Evolutionary conservation across 2,888 invertebrate species (phyloP), one percentile per base, ranked within the genome.

Genomic region (Drosophila bunnanda): DNA sequence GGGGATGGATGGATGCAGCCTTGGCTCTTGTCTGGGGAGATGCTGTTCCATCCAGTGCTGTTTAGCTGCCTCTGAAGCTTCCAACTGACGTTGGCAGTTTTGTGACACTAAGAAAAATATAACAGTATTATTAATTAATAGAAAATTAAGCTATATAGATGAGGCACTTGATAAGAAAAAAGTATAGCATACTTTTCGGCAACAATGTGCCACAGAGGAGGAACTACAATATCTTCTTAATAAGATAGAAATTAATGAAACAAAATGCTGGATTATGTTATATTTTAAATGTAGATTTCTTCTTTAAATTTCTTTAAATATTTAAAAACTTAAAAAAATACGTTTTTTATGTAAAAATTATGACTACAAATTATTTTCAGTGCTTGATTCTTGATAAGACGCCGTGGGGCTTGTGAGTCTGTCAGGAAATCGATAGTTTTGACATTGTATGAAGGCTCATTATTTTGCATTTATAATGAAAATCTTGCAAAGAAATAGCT

Each of bases 361-460:
- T 12, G 7, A 20, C 15, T 6, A 10, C 2, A 10, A 2, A 10
- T 17, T 46, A 22, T 15, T 15, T 17, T 12, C 4, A 39, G 39
- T 64, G 62, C 12, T 30, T 39, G 6, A 38, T 36, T 61, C 22
- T 13, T 48, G 39, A 20, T 28, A 54, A 50, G 48, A 34, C 12
- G 15, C 9, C 43, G 9, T 50, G 50, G 66, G 3, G 13, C 36
- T 17, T 62, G 46, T 60, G 50, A 32, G 20, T 50, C 20, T 83
- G 83, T 68, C 87, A 88, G 67, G 81, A 83, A 88, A 88, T 83
- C 83, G 64, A 83, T 87, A 72, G 64, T 66, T 83, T 71, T 73
- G 82, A 81, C 79, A 72, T 68, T 66, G 68, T 64, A 43, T 83
- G 81, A 72, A 70, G 84, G 64, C 89, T 83, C 79, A 88, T 88